phyloP scores from a whole-genome alignment of 2,797 vertebrate genomes.

The Aulostomus chinensis region DNA sequence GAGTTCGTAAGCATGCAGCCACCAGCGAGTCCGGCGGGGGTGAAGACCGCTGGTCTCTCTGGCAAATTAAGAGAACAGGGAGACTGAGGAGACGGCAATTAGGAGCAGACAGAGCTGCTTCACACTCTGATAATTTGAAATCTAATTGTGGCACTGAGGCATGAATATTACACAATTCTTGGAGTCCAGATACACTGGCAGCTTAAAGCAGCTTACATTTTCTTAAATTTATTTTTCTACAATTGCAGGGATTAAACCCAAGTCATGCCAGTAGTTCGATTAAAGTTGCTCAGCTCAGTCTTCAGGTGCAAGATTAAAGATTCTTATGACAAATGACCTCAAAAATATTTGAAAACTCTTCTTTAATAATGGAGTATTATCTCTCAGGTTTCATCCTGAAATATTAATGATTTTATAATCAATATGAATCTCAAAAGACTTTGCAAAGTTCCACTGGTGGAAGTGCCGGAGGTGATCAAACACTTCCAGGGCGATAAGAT shows the following conservation, averaged over 20 bases:
- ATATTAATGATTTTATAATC: neutral
- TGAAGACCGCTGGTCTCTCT: neutral
- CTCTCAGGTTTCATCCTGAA: neutral
- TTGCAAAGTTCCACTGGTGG: neutral
- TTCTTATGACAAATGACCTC: too few species aligned
- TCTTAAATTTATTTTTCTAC: too few species aligned
- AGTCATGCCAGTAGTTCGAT: neutral
- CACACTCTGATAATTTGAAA: slow-evolving; percentile 39
- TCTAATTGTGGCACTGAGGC: slow-evolving; percentile 36
- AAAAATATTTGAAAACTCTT: too few species aligned
- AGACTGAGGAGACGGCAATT: slow-evolving; percentile 45
- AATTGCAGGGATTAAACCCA: slow-evolving; percentile 5
- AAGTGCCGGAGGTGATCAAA: slow-evolving; percentile 10
- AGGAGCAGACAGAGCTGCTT: slow-evolving; percentile 28
- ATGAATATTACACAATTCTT: slow-evolving; percentile 18
- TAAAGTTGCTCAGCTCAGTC: slow-evolving; percentile 1
- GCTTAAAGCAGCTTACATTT: slow-evolving; percentile 1
- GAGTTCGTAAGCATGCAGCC: too few species aligned
- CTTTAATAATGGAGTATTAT: too few species aligned
- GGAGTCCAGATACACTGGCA: slow-evolving; percentile 2
- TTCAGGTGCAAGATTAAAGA: slow-evolving; percentile 1
- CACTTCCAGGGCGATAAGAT: too few species aligned
- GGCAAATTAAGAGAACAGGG: slow-evolving; percentile 26
- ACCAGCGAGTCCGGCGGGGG: too few species aligned
- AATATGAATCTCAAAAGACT: neutral